phyloP scores from a whole-genome alignment of 2,113 vertebrate species.

The Oncorhynchus kisutch region DNA sequence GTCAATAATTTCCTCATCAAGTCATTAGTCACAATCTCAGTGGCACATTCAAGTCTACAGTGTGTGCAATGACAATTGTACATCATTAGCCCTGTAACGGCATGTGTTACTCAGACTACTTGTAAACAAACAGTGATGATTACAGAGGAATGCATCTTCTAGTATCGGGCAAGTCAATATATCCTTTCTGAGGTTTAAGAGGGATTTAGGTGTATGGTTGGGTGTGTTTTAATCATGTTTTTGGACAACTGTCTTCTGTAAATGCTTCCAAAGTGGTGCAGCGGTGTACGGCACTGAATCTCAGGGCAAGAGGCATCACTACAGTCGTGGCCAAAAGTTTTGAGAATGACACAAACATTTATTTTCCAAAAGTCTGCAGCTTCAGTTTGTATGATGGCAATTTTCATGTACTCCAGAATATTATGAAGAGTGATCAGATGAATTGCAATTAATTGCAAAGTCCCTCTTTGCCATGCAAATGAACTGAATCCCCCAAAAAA shows the following conservation, averaged over 20 bases:
- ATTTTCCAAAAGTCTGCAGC: too few relatives aligned
- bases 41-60: constrained; percentile 72
- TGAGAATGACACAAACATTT: too few relatives aligned
- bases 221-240: constrained; percentile 56
- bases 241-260: constrained; percentile 15
- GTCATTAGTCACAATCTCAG: constrained; percentile 73
- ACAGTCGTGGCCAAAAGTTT: too few relatives aligned
- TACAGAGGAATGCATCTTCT: constrained; percentile 59
- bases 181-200: constrained; percentile 29
- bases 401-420: too few relatives aligned
- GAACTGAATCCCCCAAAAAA: too few relatives aligned
- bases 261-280: too few relatives aligned
- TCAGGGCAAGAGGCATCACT: too few relatives aligned
- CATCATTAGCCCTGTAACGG: constrained; percentile 72
- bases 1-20: constrained; percentile 80
- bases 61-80: constrained; percentile 72
- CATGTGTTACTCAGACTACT: constrained; percentile 60
- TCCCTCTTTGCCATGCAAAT: too few relatives aligned
- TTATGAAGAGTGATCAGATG: too few relatives aligned
- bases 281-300: too few relatives aligned
- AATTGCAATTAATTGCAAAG: too few relatives aligned
- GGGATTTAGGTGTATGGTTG: constrained; percentile 48
- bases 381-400: too few relatives aligned
- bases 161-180: constrained; percentile 20
- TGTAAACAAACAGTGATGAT: constrained; percentile 73